Base-by-base conservation (phyloP, 2,113 vertebrate genomes). In the Desmodus rotundus region DNA sequence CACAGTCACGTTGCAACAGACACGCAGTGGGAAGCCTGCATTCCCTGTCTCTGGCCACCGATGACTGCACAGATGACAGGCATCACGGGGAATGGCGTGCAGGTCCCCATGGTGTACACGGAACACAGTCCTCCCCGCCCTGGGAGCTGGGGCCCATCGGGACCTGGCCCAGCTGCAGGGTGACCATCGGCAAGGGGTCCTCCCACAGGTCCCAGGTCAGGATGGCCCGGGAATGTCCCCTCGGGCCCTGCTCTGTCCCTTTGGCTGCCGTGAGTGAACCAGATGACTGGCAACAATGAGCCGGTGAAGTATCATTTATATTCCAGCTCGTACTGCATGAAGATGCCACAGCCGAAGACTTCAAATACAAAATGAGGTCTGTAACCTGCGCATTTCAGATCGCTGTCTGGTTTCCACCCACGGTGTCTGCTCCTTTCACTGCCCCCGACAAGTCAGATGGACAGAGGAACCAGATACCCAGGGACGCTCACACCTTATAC, bases 81-180 rank as follows among this genome's bases (percentile, higher is more conserved):
- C 7, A 11, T 67, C 19, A 38, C 1, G 41, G 3, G 17, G 22
- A 6, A 9, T 0, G 17, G n/a, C 1, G 5, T 15, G 16, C 11
- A 19, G 16, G 11, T 22, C 31, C 28, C 16, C 13, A 8, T 4
- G 1, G 13, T 1, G 16, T 9, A 9, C 4, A 28, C 28, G 5
- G 24, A 19, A n/a, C 45, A 33, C 0, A 58, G 16, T 0, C 61
- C 41, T 28, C 19, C 14, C 10, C 1, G 14, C 45, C 15, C 8
- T 0, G 7, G 12, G 43, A 47, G 41, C 33, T 8, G 43, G 11
- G 33, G 4, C 58, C 58, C 61, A 41, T 58, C 68, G 16, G 31
- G 9, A 10, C 16, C 50, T 54, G 74, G 38, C n/a, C 38, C 1
- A 3, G 16, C 26, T 45, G 3, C 17, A 45, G 28, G 56, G 19